Percentiles rank a stretch among this genome's conserved stretches.
Evolutionary conservation across 1,140 invertebrate species (phyloP).

Genomic region (Belonocnema kinseyi): DNA sequence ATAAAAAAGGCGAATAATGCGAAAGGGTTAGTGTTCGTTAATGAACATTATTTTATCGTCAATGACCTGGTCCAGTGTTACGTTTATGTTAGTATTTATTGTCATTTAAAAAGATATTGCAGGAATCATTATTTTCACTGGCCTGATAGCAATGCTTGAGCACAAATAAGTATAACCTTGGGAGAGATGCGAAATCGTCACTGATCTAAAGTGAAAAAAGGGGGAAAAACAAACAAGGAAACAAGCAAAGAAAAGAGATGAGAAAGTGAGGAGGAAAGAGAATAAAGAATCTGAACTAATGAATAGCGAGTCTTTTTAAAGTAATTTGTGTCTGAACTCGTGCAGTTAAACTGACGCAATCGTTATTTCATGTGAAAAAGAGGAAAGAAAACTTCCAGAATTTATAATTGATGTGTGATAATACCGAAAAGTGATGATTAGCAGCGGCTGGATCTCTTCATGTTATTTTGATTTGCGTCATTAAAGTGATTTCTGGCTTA

Average conservation of each 20-base stretch:
- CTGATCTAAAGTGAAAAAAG: neutral
- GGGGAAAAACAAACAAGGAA: neutral
- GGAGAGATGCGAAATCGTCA: neutral
- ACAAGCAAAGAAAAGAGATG: neutral
- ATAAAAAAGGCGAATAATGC: neutral
- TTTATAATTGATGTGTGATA: neutral
- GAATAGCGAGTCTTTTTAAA: neutral
- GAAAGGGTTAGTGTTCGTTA: neutral
- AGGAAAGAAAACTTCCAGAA: neutral
- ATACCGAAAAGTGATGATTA: neutral
- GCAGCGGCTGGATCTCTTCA: neutral
- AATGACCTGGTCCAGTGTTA: slow-evolving; percentile 16
- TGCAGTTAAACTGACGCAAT: slow-evolving; percentile 12
- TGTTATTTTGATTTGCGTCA: slow-evolving; percentile 18
- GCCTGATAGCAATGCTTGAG: neutral
- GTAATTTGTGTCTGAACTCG: neutral
- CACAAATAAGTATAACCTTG: neutral
- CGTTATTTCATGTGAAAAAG: neutral
- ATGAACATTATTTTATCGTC: neutral
- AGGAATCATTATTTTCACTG: neutral
- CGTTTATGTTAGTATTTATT: neutral
- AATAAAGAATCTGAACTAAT: neutral
- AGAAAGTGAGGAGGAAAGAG: neutral
- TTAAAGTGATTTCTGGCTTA: slow-evolving; percentile 3
- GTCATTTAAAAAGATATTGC: neutral